Evolutionary conservation across 2,797 vertebrate species (phyloP), one percentile per base, ranked within the genome.

Genomic region (Hippoglossus hippoglossus): DNA sequence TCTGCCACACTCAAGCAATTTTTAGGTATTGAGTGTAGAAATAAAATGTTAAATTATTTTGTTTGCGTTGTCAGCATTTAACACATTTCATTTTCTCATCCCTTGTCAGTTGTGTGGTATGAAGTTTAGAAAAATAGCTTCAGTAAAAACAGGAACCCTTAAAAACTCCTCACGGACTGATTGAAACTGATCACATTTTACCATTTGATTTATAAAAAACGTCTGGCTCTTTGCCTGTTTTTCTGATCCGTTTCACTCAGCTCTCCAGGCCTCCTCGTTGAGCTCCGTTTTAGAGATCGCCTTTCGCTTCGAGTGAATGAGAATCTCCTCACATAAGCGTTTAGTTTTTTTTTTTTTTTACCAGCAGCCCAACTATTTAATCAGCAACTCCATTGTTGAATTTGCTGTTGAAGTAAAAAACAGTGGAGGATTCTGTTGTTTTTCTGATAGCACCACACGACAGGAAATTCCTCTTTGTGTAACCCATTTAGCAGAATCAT

Each of bases 381-480:
- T 94, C 93, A 89, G 83, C 76, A 71, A 62, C 75, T 51, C 83
- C 79, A 83, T 86, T 89, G 85, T 92, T 89, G 71, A 85, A 86
- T 82, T 70, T 86, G 87, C 86, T 64, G 86, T 79, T 87, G 76
- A 90, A 86, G 82, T 87, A 74, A 88, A 86, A 89, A 86, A 89
- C 83, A 91, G 91, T 61, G 66, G 86, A 86, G 75, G 82, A 90
- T 81, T 84, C 84, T 92, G 89, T 92, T 93, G 75, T 91, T 92
- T 87, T 91, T 90, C 82, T 74, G 93, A 95, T 95, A 94, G 82
- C 81, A 71, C 89, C 86, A 91, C 91, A 94, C 76, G 83, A 84
- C 92, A 94, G 94, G 94, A 94, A 95, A 94, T 95, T 94, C 93
- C 93, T 93, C 71, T 77, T 61, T 39, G 76, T 83, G 86, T 91